phyloP scores from a whole-genome alignment of 2,888 invertebrate genomes.

The Aporophyla lueneburgensis region DNA sequence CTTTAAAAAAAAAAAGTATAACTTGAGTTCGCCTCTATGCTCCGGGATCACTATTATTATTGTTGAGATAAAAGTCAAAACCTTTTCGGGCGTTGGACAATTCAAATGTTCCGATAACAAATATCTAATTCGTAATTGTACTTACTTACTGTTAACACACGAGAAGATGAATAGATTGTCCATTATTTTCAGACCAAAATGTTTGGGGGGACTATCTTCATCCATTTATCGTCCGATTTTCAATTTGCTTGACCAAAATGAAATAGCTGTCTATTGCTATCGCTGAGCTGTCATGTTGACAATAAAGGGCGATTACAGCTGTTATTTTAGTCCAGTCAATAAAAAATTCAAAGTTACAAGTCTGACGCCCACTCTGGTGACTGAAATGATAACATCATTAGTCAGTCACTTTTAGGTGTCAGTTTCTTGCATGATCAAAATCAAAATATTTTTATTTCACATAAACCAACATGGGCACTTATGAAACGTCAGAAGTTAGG shows the following conservation, averaged over 20 bases:
- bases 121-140: not conserved
- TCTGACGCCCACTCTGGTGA: not conserved
- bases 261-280: too few species aligned
- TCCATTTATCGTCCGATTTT: not conserved
- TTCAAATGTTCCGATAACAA: not conserved
- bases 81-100: not conserved
- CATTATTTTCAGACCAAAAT: not conserved
- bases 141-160: not conserved
- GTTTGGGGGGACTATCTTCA: not conserved
- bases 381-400: not conserved
- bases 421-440: too few species aligned
- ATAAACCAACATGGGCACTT: too few species aligned
- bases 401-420: not conserved
- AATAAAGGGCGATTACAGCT: too few species aligned
- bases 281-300: too few species aligned
- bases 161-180: not conserved
- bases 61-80: not conserved
- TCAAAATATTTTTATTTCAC: too few species aligned
- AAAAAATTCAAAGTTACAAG: too few species aligned
- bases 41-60: too few species aligned
- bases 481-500: too few species aligned
- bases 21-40: not conserved
- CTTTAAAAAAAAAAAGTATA: not conserved
- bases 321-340: too few species aligned
- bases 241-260: too few species aligned